Evolutionary conservation across 2,797 vertebrate species (phyloP), one percentile per base, ranked within the genome.

Genomic region (Diceros bicornis): DNA sequence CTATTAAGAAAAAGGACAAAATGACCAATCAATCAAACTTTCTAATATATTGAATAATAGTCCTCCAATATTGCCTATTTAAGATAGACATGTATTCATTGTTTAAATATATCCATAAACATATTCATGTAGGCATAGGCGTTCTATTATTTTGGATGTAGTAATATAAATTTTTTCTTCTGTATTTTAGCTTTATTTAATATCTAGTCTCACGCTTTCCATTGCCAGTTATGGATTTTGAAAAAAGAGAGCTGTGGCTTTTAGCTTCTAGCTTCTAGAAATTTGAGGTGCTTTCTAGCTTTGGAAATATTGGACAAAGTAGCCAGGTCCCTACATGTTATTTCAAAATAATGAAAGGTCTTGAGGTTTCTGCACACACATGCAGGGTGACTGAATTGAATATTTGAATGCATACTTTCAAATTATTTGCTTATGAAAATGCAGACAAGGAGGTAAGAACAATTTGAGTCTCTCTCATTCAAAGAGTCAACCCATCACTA

Each of bases 1-100:
- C 16, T 93, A 16, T 47, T 92, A 91, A 92, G 25, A 81, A 74
- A 83, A 74, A 96, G 89, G 87, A 32, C 2, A 97, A 97, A 98
- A 96, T 0, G 0, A 93, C 94, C 62, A 88, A 52, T 93, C 97
- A 96, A 9, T 61, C 59, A 78, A 71, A 21, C 52, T 94, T 97
- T 87, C 34, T 87, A 90, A 85, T 71, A 25, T 85, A 25, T 89
- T 95, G n/a, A 32, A 37, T 89, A 95, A 50, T 78, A 75, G 37
- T 57, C 29, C n/a, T 21, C 9, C 21, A 61, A 37, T 79, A 91
- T 93, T 92, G 18, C 82, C 37, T 87, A 18, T 29, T 96, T 69
- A 64, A 84, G 84, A 37, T 27, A 93, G 75, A 52, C 20, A 32
- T n/a, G 66, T 59, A 6, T 14, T 92, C 64, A 69, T 71, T 78